phyloP scores from a whole-genome alignment of 2,888 invertebrate species.

The Aspidiotus rigidus region DNA sequence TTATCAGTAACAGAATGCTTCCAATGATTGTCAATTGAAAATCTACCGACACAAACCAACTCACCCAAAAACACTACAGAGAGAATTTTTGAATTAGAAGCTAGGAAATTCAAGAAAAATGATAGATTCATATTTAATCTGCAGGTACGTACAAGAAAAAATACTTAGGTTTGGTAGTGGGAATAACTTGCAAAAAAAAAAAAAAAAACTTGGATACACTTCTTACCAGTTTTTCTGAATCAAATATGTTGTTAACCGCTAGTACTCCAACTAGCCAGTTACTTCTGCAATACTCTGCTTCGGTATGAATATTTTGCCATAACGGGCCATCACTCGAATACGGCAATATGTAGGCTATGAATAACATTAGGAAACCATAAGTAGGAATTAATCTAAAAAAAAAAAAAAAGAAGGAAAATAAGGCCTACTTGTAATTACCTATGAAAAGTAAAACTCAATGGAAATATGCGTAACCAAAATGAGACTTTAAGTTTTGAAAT shows the following conservation, averaged over 20 bases:
- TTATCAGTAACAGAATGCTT: not conserved
- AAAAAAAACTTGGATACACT: not conserved
- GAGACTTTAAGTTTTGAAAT: too few relatives aligned
- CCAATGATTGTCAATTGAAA: not conserved
- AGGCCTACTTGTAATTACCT: too few relatives aligned
- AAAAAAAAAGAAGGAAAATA: too few relatives aligned
- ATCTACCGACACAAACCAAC: slow-evolving; percentile 2
- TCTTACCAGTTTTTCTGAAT: not conserved
- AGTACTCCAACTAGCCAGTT: slow-evolving; percentile 1
- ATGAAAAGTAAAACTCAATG: too few relatives aligned
- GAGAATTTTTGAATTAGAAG: not conserved
- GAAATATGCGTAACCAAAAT: too few relatives aligned
- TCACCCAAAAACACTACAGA: slow-evolving; percentile 1
- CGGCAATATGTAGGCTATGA: not conserved
- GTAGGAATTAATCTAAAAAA: not conserved
- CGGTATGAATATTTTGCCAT: not conserved
- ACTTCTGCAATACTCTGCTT: not conserved
- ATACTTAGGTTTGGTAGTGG: too few relatives aligned
- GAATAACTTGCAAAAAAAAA: too few relatives aligned
- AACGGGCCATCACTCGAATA: not conserved
- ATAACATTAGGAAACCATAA: not conserved
- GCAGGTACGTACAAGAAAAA: not conserved
- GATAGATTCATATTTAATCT: too few relatives aligned
- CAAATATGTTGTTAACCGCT: not conserved
- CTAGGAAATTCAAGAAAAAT: too few relatives aligned